Evolutionary conservation across 2,797 vertebrate species (phyloP), one percentile per base, ranked within the genome.

Genomic region (Phrynocephalus forsythii): DNA sequence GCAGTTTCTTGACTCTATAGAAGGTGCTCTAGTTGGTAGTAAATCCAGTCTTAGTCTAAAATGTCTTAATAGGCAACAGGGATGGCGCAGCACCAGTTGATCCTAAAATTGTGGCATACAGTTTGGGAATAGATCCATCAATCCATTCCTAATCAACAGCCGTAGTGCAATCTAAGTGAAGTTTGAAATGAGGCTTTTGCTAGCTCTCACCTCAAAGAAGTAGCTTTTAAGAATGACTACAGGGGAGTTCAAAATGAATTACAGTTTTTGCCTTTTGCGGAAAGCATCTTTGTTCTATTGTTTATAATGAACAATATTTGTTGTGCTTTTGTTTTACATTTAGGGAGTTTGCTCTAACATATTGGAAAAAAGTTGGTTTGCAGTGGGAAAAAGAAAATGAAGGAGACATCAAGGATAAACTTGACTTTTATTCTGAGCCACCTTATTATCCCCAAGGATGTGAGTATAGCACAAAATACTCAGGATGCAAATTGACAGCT

Each of bases 301-400:
- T 24, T 15, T 33, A 20, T 16, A 28, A 52, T 15, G 8, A 0
- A 66, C 28, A 3, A 7, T 85, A 71, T 16, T 72, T 82, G 28
- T 85, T 50, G 90, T 87, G 50, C 15, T 68, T 68, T 75, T 84
- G 15, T 52, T 88, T 89, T 94, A 7, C 89, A 1, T 63, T 80
- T 92, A 99, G 99, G 91, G 92, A 96, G 68, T 89, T 97, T 82
- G 97, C 98, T 15, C 86, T 95, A 86, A 95, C 96, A 89, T 97
- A 98, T 1, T 99, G 99, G 99, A 97, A 95, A 87, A 97, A 97
- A 91, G 92, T 97, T 1, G 99, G 99, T 2, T 92, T 96, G 76
- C 99, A 98, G 86, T 99, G 99, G 99, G 98, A 99, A 94, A 97
- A 97, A 66, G 99, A 99, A 93, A 99, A 99, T 10, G 98, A 99